A percentile compares a stretch with the other conserved stretches of the same genome.
These are phyloP conservation scores for Mantis religiosa DNA, from an alignment of 2,888 invertebrate genomes.

Conservation along the genomic window DNA sequence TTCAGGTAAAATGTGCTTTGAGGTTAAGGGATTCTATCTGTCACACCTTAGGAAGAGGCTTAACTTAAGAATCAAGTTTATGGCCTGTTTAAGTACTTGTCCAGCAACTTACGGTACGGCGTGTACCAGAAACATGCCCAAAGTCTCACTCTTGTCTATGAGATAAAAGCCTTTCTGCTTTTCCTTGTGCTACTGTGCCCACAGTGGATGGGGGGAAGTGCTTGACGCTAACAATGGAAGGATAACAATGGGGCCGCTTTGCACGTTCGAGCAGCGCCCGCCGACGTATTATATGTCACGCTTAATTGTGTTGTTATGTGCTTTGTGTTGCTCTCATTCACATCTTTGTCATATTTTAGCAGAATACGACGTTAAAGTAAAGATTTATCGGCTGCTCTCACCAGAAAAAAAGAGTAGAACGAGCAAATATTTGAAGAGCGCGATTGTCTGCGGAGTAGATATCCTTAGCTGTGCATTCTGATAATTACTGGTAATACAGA, in stretches of 20 bases:
- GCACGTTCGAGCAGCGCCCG: not conserved
- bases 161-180: not conserved
- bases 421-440: not conserved
- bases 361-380: not conserved
- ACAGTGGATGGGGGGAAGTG: not conserved
- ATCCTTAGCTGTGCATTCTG: no score
- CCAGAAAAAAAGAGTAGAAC: not conserved
- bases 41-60: no score
- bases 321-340: not conserved
- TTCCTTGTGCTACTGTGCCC: not conserved
- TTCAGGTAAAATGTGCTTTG: no score
- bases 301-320: not conserved
- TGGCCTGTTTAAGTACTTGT: no score
- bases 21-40: no score
- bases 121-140: no score
- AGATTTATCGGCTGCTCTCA: not conserved
- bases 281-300: conserved; percentile 1
- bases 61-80: no score
- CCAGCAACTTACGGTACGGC: no score
- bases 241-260: not conserved
- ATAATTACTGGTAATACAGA: no score
- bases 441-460: not conserved
- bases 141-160: not conserved
- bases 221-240: not conserved
- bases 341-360: not conserved